Conservation (phyloP, 2,888 invertebrate genomes). For the Rotaria socialis region DNA sequence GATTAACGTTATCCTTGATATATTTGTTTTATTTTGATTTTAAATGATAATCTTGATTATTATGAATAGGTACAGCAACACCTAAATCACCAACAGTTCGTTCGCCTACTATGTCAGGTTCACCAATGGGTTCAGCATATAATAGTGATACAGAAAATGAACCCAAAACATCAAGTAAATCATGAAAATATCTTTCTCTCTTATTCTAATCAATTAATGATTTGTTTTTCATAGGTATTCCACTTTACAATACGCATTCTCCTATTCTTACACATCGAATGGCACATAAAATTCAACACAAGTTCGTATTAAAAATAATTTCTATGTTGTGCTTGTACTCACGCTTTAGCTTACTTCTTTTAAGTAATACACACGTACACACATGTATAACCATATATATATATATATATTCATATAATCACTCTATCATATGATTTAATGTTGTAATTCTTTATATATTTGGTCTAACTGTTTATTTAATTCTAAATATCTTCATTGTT, state of each 20-base stretch:
- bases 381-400: too few species aligned
- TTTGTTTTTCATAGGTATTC: not conserved
- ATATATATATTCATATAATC: too few species aligned
- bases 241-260: not conserved
- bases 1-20: not conserved
- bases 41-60: not conserved
- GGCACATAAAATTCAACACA: conserved; percentile 37
- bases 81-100: conserved; percentile 16
- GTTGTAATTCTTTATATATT: not conserved
- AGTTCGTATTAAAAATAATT: not conserved
- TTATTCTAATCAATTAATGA: not conserved
- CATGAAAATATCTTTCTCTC: too few species aligned
- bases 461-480: not conserved
- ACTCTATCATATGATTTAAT: not conserved
- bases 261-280: not conserved
- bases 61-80: not conserved
- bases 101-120: conserved; percentile 9
- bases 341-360: conserved; percentile 1
- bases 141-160: conserved; percentile 30
- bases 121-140: not conserved
- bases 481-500: not conserved
- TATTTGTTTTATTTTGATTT: not conserved
- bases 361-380: not conserved
- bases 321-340: not conserved
- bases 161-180: not conserved